Percentiles rank a stretch among this genome's conserved stretches.
phyloP scores from a whole-genome alignment of 2,797 vertebrate species.

The Pseudopleuronectes americanus region DNA sequence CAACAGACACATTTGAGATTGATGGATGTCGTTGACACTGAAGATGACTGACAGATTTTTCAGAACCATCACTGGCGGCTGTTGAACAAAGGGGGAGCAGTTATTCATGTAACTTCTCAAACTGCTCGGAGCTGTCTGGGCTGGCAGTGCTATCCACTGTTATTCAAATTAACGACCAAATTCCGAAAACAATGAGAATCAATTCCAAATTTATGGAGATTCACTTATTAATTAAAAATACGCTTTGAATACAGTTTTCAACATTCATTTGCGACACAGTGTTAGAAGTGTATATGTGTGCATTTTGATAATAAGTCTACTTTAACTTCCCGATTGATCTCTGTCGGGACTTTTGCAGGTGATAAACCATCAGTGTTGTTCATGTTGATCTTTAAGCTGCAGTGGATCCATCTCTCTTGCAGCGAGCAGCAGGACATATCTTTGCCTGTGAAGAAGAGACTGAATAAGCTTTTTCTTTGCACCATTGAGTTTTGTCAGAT shows the following conservation, averaged over 20 bases:
- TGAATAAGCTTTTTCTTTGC: constrained; percentile 15
- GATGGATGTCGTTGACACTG: constrained; percentile 29
- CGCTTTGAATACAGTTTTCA: not conserved
- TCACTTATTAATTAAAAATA: constrained; percentile 8
- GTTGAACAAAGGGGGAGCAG: constrained; percentile 18
- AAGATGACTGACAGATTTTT: constrained; percentile 43
- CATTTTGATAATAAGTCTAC: constrained; percentile 14
- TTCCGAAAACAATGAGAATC: constrained; percentile 41
- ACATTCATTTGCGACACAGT: constrained; percentile 4
- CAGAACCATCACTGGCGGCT: constrained; percentile 12
- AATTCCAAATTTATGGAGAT: constrained; percentile 25
- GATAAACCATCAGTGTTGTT: not conserved
- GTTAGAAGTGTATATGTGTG: not conserved
- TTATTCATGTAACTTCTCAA: constrained; percentile 45
- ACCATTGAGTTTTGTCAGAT: constrained; percentile 11
- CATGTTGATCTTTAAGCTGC: not conserved
- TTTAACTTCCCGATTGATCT: not conserved
- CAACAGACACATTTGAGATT: constrained; percentile 3
- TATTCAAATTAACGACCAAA: constrained; percentile 13
- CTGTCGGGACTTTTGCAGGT: not conserved
- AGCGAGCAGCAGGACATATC: no score
- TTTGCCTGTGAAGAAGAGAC: no score
- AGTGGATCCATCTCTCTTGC: constrained; percentile 4
- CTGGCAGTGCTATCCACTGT: constrained; percentile 44
- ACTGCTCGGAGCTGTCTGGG: constrained; percentile 25